phyloP scores from a whole-genome alignment of 2,113 vertebrate genomes.

The Lycocorax pyrrhopterus region DNA sequence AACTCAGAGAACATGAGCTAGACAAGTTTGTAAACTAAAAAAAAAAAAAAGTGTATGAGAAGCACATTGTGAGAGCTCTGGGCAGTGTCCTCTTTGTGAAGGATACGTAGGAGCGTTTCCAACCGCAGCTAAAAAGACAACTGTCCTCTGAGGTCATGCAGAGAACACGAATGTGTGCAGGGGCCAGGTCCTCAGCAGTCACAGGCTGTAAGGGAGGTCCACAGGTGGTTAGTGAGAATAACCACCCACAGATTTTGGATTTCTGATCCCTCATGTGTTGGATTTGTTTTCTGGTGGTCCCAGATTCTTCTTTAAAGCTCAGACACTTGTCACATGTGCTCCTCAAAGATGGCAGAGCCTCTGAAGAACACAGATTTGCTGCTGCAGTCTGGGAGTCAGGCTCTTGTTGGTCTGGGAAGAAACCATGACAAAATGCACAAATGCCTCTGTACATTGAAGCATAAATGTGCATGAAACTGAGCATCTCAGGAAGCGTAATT shows the following conservation, averaged over 20 bases:
- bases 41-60: neutral
- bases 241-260: neutral
- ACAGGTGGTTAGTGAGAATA: fast-evolving
- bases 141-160: neutral
- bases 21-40: neutral
- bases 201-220: neutral
- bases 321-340: neutral
- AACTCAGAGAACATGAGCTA: neutral
- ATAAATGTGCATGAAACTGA: neutral
- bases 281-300: neutral
- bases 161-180: neutral
- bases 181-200: neutral
- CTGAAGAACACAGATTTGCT: neutral
- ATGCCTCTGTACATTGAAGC: neutral
- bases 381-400: fast-evolving
- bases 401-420: neutral
- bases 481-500: neutral
- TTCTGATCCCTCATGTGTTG: neutral
- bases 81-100: neutral
- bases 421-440: neutral
- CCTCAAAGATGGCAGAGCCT: neutral
- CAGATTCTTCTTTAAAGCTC: neutral
- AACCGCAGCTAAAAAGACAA: neutral
- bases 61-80: neutral
- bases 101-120: neutral